Conservation (phyloP, 2,113 vertebrate species). For the human (Homo sapiens) region GRCh38 chr9:32612501-32613000, state of each 20-base stretch:
- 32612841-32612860: background rate
- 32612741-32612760: background rate
- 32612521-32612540: conserved; percentile 2
- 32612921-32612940: background rate
- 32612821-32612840: no score
- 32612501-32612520: background rate
- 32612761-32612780: background rate
- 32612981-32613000: background rate
- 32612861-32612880: background rate
- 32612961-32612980: background rate
- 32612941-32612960: background rate
- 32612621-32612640: background rate
- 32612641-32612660: background rate
- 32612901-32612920: background rate
- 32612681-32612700: background rate
- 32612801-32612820: background rate
- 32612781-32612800: background rate
- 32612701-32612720: background rate
- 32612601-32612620: background rate
- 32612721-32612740: background rate
- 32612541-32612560: conserved; percentile 21
- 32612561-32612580: background rate
- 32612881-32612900: background rate
- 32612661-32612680: background rate
- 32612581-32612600: background rate